Evolutionary conservation across 2,797 vertebrate species (phyloP), one percentile per base, ranked within the genome.

Genomic region (Alfaro cultratus): DNA sequence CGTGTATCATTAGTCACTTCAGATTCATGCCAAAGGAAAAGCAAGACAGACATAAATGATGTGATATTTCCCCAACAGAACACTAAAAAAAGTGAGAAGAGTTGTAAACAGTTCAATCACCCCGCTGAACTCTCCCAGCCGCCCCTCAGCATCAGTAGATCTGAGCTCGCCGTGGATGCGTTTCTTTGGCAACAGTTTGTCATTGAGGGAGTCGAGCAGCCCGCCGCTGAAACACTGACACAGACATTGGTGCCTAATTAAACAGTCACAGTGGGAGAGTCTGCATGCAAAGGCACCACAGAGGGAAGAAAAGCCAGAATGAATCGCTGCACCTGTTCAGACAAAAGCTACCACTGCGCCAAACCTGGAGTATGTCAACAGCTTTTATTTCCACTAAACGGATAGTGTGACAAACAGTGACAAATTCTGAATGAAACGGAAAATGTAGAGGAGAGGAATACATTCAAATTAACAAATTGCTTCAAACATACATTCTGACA

Each of bases 191-290:
- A 92, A 91, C 91, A 88, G 89, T 91, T 91, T 89, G 92, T 88
- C 93, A 91, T 91, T 74, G 71, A 84, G 91, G 92, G 90, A 91
- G 89, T 74, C 36, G 21, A 88, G 88, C 86, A 78, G 81, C 90
- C 77, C 62, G 55, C 79, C 67, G 73, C 87, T 75, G 77, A 82
- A 88, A 93, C 91, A 90, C 88, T 81, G 86, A 90, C 91, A 91
- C 86, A 87, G 82, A 89, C 91, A 86, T 84, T 76, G 89, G 92
- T 85, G 93, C 92, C 94, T 95, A 94, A 95, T 95, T 95, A 95
- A 94, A 94, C 88, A 89, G 87, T 94, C 92, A 84, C 95, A 94
- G 93, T 86, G 78, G 94, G 91, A 93, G 88, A 89, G 89, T 85
- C 85, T 92, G 87, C 85, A 80, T 73, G 81, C 90, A 87, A 89